Percentiles rank a stretch among this genome's conserved stretches.
Evolutionary conservation across 2,888 invertebrate species (phyloP).

Genomic region (Drosophila gaucha): DNA sequence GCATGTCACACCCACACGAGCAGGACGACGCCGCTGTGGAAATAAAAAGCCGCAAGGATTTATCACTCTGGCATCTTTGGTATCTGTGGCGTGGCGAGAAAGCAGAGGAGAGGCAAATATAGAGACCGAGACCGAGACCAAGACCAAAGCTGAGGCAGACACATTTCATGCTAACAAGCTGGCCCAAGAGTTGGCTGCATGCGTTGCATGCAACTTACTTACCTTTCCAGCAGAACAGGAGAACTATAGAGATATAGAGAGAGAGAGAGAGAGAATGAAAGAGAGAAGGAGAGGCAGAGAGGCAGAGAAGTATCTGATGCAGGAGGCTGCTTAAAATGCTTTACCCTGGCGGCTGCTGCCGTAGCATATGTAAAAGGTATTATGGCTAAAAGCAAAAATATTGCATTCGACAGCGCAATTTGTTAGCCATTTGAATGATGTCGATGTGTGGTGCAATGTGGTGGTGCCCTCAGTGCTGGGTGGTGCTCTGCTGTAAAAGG

Average conservation of each 20-base stretch:
- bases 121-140: background rate
- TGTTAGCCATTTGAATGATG: conserved; percentile 80
- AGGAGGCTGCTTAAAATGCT: conserved; percentile 42
- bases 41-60: conserved; percentile 81
- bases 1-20: conserved; percentile 62
- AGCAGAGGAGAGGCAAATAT: background rate
- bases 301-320: background rate
- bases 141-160: conserved; percentile 43
- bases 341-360: conserved; percentile 57
- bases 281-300: background rate
- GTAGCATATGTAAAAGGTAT: conserved; percentile 80
- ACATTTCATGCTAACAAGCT: conserved; percentile 80
- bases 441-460: conserved; percentile 42
- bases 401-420: conserved; percentile 82
- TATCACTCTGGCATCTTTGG: conserved; percentile 77
- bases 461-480: conserved; percentile 2
- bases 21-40: conserved; percentile 49
- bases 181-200: conserved; percentile 21
- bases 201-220: conserved; percentile 65
- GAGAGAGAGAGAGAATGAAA: background rate
- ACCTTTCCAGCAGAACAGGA: conserved; percentile 40
- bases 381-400: conserved; percentile 80
- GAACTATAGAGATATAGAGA: background rate
- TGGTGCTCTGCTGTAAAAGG: conserved; percentile 20
- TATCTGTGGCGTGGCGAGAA: conserved; percentile 27